Percentiles rank a stretch among this genome's conserved stretches.
phyloP scores from a whole-genome alignment of 2,113 vertebrate species.

The Xenopus borealis region DNA sequence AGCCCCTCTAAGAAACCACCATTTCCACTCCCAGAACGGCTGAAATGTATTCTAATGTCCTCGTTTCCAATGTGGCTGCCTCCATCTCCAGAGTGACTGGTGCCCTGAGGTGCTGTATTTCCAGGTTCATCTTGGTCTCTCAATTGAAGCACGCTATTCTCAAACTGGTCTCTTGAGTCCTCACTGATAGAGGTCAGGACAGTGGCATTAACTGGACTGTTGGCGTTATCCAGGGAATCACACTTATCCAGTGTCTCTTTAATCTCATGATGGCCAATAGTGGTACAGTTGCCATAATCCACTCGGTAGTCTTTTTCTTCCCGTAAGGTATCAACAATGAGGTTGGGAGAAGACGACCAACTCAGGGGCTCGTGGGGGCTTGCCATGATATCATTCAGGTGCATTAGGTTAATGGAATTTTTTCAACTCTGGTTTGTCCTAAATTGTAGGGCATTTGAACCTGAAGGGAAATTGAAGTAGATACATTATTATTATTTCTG shows the following conservation, averaged over 20 bases:
- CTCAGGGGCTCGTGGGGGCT: constrained; percentile 88
- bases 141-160: constrained; percentile 94
- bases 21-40: constrained; percentile 73
- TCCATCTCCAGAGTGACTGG: constrained; percentile 65
- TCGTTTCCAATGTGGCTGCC: constrained; percentile 63
- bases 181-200: constrained; percentile 79
- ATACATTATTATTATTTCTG: background rate
- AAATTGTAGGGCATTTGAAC: constrained; percentile 16
- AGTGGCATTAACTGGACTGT: constrained; percentile 72
- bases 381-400: constrained; percentile 90
- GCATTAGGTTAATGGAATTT: constrained; percentile 61
- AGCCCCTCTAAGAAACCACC: constrained; percentile 95
- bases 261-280: constrained; percentile 58
- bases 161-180: constrained; percentile 89
- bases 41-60: constrained; percentile 94
- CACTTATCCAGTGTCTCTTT: constrained; percentile 77
- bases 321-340: constrained; percentile 76
- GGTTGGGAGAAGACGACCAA: constrained; percentile 80
- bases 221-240: constrained; percentile 59
- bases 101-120: constrained; percentile 64
- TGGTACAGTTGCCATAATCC: constrained; percentile 65
- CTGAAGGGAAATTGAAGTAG: constrained; percentile 1
- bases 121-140: constrained; percentile 84
- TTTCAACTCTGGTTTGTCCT: constrained; percentile 14
- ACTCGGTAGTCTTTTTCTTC: constrained; percentile 71